phyloP scores from a whole-genome alignment of 2,113 vertebrate genomes.

The Strix uralensis region DNA sequence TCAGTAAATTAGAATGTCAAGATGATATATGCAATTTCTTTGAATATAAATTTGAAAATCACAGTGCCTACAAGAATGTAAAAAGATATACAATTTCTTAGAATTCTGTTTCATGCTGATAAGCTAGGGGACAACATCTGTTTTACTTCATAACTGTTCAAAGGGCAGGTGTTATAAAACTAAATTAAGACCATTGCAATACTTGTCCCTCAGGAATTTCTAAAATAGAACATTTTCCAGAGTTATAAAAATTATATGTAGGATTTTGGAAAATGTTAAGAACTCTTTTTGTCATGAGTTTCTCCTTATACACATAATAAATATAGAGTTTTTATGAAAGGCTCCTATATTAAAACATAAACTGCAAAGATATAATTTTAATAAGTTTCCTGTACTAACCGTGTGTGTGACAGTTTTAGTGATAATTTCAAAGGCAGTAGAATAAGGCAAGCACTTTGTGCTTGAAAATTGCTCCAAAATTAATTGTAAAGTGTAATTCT shows the following conservation, averaged over 20 bases:
- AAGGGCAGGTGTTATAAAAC: slow-evolving; percentile 11
- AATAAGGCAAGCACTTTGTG: background rate
- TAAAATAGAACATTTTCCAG: slow-evolving; percentile 43
- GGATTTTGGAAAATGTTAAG: slow-evolving; percentile 42
- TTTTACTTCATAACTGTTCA: slow-evolving; percentile 52
- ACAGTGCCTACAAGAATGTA: background rate
- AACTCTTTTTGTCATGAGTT: background rate
- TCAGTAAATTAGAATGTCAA: background rate
- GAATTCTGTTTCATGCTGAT: background rate
- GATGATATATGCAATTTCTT: background rate
- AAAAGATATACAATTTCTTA: background rate
- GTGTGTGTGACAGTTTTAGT: background rate
- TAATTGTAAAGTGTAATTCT: background rate
- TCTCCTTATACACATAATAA: slow-evolving; percentile 1
- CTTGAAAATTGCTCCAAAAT: background rate
- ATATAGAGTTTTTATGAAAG: background rate
- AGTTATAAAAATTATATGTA: slow-evolving; percentile 30
- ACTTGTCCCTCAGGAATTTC: slow-evolving; percentile 34
- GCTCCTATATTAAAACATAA: slow-evolving; percentile 14
- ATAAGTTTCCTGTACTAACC: background rate
- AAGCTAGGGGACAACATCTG: background rate
- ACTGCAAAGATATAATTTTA: background rate
- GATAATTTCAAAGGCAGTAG: background rate
- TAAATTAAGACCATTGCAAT: background rate
- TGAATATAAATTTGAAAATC: background rate